Conservation (phyloP, 92 coral and sea anemone genomes). For the Nematostella vectensis region DNA sequence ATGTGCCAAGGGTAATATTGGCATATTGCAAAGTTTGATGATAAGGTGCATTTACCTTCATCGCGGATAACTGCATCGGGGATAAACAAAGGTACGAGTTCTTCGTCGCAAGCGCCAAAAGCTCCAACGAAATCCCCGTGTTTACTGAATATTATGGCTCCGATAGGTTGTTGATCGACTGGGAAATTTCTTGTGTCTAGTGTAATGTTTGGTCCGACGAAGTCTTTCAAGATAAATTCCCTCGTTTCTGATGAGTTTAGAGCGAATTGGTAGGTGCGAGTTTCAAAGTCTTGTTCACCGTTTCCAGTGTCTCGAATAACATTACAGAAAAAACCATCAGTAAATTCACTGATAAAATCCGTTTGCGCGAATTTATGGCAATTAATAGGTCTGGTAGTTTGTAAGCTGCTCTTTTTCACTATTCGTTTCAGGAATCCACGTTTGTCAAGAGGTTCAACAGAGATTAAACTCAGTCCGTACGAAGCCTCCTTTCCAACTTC, state of each 20-base stretch:
- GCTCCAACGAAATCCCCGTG: conserved; percentile 67
- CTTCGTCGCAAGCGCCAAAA: conserved; percentile 30
- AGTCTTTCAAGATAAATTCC: conserved; percentile 44
- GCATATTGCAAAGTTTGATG: too few species aligned
- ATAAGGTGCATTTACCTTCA: too few species aligned
- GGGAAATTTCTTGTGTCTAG: conserved; percentile 26
- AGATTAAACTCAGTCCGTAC: conserved; percentile 40
- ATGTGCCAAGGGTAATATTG: too few species aligned
- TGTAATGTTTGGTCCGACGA: conserved; percentile 28
- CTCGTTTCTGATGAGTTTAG: conserved; percentile 14
- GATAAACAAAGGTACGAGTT: conserved; percentile 45
- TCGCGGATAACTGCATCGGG: too few species aligned
- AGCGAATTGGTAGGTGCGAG: conserved; percentile 44
- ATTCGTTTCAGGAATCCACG: conserved; percentile 78
- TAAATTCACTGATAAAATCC: conserved; percentile 20
- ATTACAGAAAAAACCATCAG: conserved; percentile 45
- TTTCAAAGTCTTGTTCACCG: conserved; percentile 21
- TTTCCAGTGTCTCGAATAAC: conserved; percentile 36
- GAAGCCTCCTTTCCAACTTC: conserved; percentile 1
- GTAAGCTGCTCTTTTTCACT: conserved; percentile 75
- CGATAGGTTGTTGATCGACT: conserved; percentile 45
- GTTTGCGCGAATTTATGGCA: conserved; percentile 24
- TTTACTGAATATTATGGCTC: conserved; percentile 54
- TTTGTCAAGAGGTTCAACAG: conserved; percentile 67
- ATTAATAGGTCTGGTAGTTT: conserved; percentile 59